Evolutionary conservation across 2,888 invertebrate species (phyloP).

Genomic region (Steinernema scapterisci): DNA sequence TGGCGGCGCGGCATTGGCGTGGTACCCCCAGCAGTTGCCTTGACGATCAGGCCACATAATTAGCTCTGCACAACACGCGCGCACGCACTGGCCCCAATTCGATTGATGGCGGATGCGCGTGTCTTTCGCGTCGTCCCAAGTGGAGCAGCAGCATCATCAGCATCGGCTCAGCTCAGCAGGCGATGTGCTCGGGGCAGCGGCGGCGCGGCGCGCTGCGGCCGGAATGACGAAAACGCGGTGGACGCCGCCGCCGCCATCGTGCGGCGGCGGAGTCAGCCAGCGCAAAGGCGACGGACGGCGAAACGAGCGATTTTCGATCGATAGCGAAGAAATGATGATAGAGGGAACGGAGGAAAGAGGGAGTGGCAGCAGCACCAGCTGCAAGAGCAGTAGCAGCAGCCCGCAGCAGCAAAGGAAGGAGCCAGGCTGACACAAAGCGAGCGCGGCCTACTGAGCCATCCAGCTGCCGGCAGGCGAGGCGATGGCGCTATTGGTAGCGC

Average conservation of each 20-base stretch:
- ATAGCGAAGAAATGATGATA: constrained; percentile 25
- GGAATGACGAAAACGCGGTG: not conserved
- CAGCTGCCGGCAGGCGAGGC: constrained; percentile 28
- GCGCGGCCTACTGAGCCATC: constrained; percentile 29
- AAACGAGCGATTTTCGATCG: constrained; percentile 30
- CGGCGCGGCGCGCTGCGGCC: constrained; percentile 27
- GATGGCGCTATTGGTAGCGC: constrained; percentile 29
- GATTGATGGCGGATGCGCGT: constrained; percentile 31
- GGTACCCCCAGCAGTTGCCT: constrained; percentile 30
- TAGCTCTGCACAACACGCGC: constrained; percentile 29
- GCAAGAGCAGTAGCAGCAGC: constrained; percentile 13
- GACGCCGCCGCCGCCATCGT: constrained; percentile 9
- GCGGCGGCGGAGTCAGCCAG: constrained; percentile 18
- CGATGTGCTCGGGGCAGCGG: constrained; percentile 25
- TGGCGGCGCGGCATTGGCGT: constrained; percentile 30
- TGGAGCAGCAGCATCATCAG: constrained; percentile 26
- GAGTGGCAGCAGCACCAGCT: constrained; percentile 21
- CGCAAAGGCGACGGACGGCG: constrained; percentile 30
- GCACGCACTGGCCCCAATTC: constrained; percentile 28
- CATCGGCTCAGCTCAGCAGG: constrained; percentile 8
- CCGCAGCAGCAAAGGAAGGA: constrained; percentile 23
- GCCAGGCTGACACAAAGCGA: constrained; percentile 30
- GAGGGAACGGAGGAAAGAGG: constrained; percentile 6
- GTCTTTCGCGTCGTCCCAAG: constrained; percentile 21
- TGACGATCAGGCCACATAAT: constrained; percentile 31